Conservation (phyloP, 2,113 vertebrate genomes). For the Notarius lentiginosus region DNA sequence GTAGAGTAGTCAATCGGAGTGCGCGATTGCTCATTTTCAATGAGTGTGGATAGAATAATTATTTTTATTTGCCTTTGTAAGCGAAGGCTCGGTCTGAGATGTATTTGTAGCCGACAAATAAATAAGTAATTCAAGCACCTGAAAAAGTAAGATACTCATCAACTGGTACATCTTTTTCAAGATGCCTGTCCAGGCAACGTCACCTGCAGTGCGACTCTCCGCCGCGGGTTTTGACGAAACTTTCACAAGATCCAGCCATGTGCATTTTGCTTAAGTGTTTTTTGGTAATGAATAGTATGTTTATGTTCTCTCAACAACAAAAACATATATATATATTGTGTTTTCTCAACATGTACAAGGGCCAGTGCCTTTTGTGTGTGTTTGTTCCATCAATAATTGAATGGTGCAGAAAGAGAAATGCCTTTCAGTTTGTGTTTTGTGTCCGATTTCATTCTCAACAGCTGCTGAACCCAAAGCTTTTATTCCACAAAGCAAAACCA, state of each 20-base stretch:
- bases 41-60: background rate
- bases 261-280: background rate
- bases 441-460: slow-evolving; percentile 1
- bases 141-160: background rate
- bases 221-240: background rate
- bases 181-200: background rate
- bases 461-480: background rate
- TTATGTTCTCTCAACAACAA: background rate
- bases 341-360: background rate
- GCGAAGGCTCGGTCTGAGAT: background rate
- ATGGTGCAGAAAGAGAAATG: slow-evolving; percentile 1
- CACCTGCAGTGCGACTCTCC: background rate
- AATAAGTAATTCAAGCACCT: background rate
- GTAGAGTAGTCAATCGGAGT: too few relatives aligned
- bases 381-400: background rate
- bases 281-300: background rate
- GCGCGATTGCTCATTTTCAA: too few relatives aligned
- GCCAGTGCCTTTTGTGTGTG: background rate
- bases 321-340: too few relatives aligned
- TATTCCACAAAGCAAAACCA: background rate
- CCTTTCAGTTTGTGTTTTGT: background rate
- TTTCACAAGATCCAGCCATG: background rate
- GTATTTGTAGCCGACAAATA: background rate
- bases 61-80: background rate
- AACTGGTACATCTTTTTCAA: background rate